These are phyloP conservation scores for Pinctada fucata DNA, from an alignment of 2,888 invertebrate genomes.

Conservation along the genomic window DNA sequence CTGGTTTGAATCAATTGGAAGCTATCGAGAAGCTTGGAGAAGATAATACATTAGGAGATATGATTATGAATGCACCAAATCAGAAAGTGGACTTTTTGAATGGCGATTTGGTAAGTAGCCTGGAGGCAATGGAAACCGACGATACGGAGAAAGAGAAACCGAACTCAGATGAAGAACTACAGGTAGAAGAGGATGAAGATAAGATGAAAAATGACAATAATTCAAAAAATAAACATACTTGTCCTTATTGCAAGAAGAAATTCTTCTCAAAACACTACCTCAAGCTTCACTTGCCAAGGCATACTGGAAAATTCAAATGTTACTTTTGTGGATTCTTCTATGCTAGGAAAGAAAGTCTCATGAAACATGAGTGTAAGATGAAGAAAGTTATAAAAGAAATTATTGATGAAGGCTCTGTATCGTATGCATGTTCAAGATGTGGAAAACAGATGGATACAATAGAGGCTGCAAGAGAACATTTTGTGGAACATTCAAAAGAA, in stretches of 20 bases:
- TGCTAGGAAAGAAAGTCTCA: conserved; percentile 69
- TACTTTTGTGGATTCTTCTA: conserved; percentile 72
- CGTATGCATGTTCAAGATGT: conserved; percentile 50
- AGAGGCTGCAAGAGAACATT: conserved; percentile 44
- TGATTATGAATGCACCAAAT: background rate
- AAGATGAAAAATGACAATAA: conserved; percentile 36
- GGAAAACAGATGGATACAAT: conserved; percentile 45
- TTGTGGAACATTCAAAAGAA: conserved; percentile 33
- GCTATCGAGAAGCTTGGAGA: background rate
- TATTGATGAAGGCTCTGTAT: conserved; percentile 36
- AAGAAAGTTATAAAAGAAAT: conserved; percentile 5
- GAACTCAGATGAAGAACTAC: conserved; percentile 15
- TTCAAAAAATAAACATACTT: conserved; percentile 39
- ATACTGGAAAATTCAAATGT: conserved; percentile 75
- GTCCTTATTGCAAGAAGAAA: conserved; percentile 72
- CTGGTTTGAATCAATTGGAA: background rate
- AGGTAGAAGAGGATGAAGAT: conserved; percentile 7
- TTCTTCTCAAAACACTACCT: conserved; percentile 78
- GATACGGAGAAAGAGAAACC: conserved; percentile 15
- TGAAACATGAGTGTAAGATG: conserved; percentile 60
- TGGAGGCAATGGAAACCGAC: conserved; percentile 10
- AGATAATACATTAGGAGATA: background rate
- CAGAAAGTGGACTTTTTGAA: background rate
- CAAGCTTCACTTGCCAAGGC: conserved; percentile 77
- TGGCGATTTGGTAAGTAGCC: background rate